A percentile compares a stretch with the other conserved stretches of the same genome.
These are phyloP conservation scores for Bradynema listronoti DNA, from an alignment of 1,140 invertebrate genomes.

Conservation along the genomic window DNA sequence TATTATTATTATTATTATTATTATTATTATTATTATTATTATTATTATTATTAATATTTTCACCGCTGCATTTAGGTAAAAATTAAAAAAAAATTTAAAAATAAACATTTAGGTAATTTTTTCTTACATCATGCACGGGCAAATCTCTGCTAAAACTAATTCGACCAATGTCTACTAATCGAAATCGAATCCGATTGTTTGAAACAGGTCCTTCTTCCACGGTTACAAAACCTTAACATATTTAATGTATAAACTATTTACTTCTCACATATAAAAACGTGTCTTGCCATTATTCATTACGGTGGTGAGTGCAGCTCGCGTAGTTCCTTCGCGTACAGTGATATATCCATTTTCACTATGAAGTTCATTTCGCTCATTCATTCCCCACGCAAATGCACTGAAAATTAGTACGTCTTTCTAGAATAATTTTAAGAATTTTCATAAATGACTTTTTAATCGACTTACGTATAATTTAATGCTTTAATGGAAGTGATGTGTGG, in stretches of 20 bases:
- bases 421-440: neutral
- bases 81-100: no score
- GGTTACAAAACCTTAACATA: constrained; percentile 52
- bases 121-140: constrained; percentile 54
- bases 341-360: constrained; percentile 55
- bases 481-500: constrained; percentile 26
- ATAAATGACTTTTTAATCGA: neutral
- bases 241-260: constrained; percentile 2
- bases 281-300: constrained; percentile 55
- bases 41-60: no score
- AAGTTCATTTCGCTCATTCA: constrained; percentile 55
- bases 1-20: no score
- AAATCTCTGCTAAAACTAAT: constrained; percentile 55
- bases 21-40: no score
- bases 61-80: no score
- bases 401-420: constrained; percentile 14
- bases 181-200: constrained; percentile 31
- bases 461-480: constrained; percentile 56
- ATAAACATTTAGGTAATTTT: constrained; percentile 1
- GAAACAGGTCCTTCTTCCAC: constrained; percentile 47
- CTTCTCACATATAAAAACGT: constrained; percentile 1
- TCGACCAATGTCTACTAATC: constrained; percentile 53
- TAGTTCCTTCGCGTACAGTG: constrained; percentile 45
- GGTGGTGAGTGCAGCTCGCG: constrained; percentile 48
- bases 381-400: constrained; percentile 55